Evolutionary conservation across 2,113 vertebrate species (phyloP).

Genomic region (Psilopsiagon aymara): DNA sequence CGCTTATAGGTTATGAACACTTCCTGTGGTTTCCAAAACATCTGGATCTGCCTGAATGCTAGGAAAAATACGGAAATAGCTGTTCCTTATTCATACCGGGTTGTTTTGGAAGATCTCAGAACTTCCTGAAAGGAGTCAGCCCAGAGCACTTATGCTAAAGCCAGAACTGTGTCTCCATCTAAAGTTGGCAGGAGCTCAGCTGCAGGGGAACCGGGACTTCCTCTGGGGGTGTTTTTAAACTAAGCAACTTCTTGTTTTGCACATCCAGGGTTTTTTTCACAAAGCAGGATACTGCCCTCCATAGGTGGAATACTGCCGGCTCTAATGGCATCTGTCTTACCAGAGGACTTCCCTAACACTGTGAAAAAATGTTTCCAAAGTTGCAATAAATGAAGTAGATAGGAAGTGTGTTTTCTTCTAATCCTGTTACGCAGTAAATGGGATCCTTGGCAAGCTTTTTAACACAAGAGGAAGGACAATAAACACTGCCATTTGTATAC

Average conservation of each 20-base stretch:
- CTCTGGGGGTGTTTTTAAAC: background rate
- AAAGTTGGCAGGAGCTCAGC: background rate
- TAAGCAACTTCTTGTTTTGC: background rate
- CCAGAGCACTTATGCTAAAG: background rate
- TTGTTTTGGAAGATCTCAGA: conserved; percentile 11
- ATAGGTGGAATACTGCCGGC: background rate
- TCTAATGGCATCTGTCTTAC: background rate
- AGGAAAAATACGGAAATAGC: background rate
- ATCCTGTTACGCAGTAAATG: background rate
- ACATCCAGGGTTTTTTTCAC: background rate
- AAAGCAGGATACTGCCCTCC: background rate
- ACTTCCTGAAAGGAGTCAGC: background rate
- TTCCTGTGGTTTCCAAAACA: background rate
- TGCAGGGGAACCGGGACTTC: conserved; percentile 4
- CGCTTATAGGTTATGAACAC: background rate
- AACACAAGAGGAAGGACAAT: background rate
- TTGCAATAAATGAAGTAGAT: background rate
- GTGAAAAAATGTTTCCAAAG: background rate
- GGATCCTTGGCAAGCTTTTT: background rate
- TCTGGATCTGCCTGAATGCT: background rate
- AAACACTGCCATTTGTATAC: background rate
- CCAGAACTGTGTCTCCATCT: background rate
- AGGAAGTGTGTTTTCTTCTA: background rate
- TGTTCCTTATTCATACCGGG: background rate
- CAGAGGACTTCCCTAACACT: background rate